Conservation (phyloP, 2,797 vertebrate species). For the Parambassis ranga region DNA sequence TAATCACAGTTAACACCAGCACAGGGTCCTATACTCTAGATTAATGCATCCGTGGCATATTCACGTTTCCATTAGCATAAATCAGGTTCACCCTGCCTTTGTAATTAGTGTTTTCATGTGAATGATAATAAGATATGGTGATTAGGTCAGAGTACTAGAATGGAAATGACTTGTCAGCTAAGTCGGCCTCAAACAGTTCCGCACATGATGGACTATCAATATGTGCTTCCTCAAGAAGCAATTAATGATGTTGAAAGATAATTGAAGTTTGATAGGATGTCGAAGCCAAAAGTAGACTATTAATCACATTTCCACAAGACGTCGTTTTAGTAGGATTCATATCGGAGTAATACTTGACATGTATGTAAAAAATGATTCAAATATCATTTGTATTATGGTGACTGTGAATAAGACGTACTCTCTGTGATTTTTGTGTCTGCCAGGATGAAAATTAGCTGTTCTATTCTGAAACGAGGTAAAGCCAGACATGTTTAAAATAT, state of each 20-base stretch:
- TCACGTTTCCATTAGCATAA: conserved; percentile 82
- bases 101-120: conserved; percentile 83
- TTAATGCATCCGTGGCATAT: conserved; percentile 79
- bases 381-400: not conserved
- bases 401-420: no score
- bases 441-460: no score
- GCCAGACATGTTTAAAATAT: no score
- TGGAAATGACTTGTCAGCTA: conserved; percentile 76
- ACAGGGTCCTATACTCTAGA: conserved; percentile 80
- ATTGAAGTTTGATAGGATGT: conserved; percentile 62
- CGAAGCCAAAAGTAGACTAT: conserved; percentile 60
- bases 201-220: conserved; percentile 69
- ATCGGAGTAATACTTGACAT: not conserved
- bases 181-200: conserved; percentile 67
- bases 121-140: conserved; percentile 83
- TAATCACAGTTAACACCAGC: conserved; percentile 81
- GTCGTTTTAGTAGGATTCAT: conserved; percentile 20
- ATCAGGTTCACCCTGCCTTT: conserved; percentile 81
- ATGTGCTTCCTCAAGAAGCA: conserved; percentile 68
- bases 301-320: conserved; percentile 55
- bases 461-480: no score
- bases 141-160: conserved; percentile 79
- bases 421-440: no score
- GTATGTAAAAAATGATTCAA: not conserved
- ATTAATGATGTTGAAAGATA: conserved; percentile 69